Conservation (phyloP, 2,797 vertebrate genomes). For the Pyrrhura leucotis region DNA sequence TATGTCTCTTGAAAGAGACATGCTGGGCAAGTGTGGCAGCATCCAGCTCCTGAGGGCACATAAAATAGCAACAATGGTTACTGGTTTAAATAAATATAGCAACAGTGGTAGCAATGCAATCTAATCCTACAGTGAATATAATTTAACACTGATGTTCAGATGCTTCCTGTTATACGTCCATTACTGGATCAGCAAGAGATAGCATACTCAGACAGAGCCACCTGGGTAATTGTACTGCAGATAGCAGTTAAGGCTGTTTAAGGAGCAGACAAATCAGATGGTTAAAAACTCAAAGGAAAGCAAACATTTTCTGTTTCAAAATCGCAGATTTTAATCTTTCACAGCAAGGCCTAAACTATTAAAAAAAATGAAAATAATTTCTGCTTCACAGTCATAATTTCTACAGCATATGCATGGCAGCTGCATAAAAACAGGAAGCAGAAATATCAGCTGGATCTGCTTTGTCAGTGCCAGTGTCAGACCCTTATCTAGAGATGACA, state of each 20-base stretch:
- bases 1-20: background rate
- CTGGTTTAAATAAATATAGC: conserved; percentile 61
- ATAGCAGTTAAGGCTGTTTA: background rate
- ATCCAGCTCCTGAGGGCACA: conserved; percentile 5
- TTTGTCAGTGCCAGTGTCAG: background rate
- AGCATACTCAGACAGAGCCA: background rate
- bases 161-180: conserved; percentile 49
- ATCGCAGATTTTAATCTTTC: background rate
- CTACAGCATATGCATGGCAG: background rate
- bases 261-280: background rate
- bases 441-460: background rate
- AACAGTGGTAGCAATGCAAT: conserved; percentile 16
- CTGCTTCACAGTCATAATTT: background rate
- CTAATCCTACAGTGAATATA: conserved; percentile 56
- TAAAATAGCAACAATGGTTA: conserved; percentile 43
- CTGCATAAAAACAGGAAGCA: background rate
- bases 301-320: background rate
- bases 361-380: background rate
- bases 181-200: conserved; percentile 62
- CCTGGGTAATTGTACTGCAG: background rate
- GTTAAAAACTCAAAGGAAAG: background rate
- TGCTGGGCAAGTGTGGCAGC: background rate
- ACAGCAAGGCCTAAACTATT: background rate
- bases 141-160: conserved; percentile 55
- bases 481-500: background rate